A percentile compares a stretch with the other conserved stretches of the same genome.
Evolutionary conservation across 2,888 invertebrate species (phyloP).

Genomic region (Xestia c-nigrum): DNA sequence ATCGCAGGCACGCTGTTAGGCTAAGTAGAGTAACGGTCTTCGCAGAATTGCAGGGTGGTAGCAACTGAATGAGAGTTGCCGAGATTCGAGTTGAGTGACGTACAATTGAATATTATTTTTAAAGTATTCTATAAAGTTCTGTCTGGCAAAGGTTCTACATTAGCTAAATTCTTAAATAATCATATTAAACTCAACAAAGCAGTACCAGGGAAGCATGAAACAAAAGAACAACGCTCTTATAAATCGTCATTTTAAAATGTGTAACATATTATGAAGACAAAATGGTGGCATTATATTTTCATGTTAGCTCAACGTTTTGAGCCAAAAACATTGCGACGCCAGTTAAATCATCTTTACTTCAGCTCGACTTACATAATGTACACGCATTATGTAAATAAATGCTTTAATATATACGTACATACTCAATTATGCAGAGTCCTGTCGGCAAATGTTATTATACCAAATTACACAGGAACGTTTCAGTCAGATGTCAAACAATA

Average conservation of each 20-base stretch:
- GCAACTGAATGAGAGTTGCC: neutral
- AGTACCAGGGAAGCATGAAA: conserved; percentile 17
- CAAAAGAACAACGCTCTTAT: conserved; percentile 20
- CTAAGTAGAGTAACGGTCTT: neutral
- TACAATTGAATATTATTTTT: neutral
- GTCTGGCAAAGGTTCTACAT: neutral
- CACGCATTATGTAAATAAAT: conserved; percentile 66
- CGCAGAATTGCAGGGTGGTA: neutral
- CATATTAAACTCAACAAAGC: conserved; percentile 19
- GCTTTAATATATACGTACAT: conserved; percentile 69
- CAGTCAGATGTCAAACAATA: conserved; percentile 79
- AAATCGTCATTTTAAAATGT: conserved; percentile 33
- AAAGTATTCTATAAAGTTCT: no score
- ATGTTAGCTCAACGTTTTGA: conserved; percentile 37
- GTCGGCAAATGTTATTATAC: conserved; percentile 80
- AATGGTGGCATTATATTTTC: conserved; percentile 35
- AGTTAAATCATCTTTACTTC: conserved; percentile 51
- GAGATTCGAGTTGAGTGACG: no score
- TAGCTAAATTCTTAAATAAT: neutral
- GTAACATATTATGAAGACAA: conserved; percentile 35
- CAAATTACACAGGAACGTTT: conserved; percentile 79
- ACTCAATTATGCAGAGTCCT: conserved; percentile 77
- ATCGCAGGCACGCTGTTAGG: no score
- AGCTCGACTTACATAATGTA: conserved; percentile 57
- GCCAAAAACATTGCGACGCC: conserved; percentile 3